phyloP scores from a whole-genome alignment of 2,888 invertebrate genomes.

The Zelleria hepariella region DNA sequence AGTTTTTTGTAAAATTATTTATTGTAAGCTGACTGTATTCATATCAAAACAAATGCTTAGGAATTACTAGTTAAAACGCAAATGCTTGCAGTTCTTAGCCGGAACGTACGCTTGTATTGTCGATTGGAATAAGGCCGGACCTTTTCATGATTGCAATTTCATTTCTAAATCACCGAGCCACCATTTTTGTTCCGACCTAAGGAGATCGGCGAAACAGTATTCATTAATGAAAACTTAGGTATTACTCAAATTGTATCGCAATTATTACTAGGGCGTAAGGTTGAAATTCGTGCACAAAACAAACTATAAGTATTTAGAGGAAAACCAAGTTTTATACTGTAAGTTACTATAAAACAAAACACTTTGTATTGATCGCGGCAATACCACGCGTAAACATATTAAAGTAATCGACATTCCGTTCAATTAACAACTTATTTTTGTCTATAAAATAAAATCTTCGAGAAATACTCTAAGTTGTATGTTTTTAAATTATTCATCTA shows the following conservation, averaged over 20 bases:
- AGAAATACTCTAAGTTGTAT: no score
- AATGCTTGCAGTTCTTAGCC: neutral
- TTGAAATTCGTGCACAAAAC: constrained; percentile 53
- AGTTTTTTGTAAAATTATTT: no score
- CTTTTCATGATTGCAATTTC: neutral
- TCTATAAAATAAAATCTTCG: neutral
- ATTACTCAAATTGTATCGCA: constrained; percentile 38
- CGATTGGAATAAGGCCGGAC: neutral
- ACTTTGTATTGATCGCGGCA: constrained; percentile 28
- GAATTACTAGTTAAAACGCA: constrained; percentile 19
- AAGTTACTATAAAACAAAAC: constrained; percentile 30
- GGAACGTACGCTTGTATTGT: neutral
- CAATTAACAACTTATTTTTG: constrained; percentile 33
- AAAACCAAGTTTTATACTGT: constrained; percentile 32
- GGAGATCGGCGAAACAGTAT: constrained; percentile 32
- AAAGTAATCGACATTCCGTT: constrained; percentile 58
- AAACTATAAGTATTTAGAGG: constrained; percentile 37
- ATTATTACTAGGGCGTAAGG: constrained; percentile 30
- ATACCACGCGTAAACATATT: neutral
- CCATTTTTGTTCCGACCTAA: neutral
- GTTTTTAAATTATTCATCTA: no score
- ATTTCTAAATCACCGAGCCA: constrained; percentile 4
- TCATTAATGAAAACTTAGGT: constrained; percentile 30
- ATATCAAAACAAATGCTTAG: constrained; percentile 49
- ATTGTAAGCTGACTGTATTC: constrained; percentile 19